Percentiles rank a stretch among this genome's conserved stretches.
These are phyloP conservation scores for Dynastes maya DNA, from an alignment of 2,888 invertebrate species.

Conservation along the genomic window DNA sequence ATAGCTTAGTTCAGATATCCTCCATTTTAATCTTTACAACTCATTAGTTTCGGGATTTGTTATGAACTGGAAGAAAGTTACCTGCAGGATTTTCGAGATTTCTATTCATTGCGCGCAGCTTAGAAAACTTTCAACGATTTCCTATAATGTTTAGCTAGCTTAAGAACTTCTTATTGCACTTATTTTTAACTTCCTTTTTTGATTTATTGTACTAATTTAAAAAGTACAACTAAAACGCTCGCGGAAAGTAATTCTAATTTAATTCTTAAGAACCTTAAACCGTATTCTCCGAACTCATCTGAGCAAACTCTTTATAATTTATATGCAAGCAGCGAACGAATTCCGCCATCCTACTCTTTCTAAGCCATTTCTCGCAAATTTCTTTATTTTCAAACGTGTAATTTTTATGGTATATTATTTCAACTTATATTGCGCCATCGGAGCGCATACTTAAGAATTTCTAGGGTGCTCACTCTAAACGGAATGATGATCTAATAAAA, in stretches of 20 bases:
- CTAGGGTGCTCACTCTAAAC: conserved; percentile 23
- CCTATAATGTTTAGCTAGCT: conserved; percentile 26
- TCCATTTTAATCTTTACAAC: not conserved
- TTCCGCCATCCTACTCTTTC: not conserved
- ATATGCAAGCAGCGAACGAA: not conserved
- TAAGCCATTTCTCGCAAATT: not conserved
- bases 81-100: conserved; percentile 6
- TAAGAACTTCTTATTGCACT: conserved; percentile 25
- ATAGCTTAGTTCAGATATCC: not conserved
- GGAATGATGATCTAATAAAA: conserved; percentile 36
- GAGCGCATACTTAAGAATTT: conserved; percentile 9
- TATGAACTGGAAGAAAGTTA: conserved; percentile 21
- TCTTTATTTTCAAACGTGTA: conserved; percentile 9
- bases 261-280: not conserved
- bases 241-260: conserved; percentile 10
- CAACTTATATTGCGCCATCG: conserved; percentile 16
- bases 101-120: conserved; percentile 21
- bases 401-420: conserved; percentile 36
- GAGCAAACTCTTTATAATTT: not conserved
- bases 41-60: not conserved
- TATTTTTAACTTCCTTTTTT: conserved; percentile 24
- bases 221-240: conserved; percentile 1
- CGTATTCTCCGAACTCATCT: conserved; percentile 1
- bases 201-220: conserved; percentile 33
- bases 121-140: conserved; percentile 23